Conservation (phyloP, 2,797 vertebrate genomes). For the Notoglanidium macrostoma region DNA sequence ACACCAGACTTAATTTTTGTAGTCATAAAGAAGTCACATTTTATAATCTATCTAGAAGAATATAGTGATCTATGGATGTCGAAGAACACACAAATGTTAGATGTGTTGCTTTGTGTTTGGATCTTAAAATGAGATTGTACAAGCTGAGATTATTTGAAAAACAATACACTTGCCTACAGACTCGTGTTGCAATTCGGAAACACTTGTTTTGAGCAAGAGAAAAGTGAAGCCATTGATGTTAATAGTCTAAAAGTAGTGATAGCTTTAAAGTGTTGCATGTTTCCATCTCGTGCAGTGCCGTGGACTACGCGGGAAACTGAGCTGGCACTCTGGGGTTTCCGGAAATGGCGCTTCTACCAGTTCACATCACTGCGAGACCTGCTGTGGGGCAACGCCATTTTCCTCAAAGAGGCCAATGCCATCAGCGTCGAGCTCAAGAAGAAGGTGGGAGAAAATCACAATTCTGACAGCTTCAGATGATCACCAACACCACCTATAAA, state of each 20-base stretch:
- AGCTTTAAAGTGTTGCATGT: background rate
- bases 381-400: conserved; percentile 97
- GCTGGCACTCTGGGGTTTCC: conserved; percentile 93
- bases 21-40: background rate
- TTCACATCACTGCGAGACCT: conserved; percentile 95
- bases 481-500: background rate
- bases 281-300: conserved; percentile 74
- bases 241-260: background rate
- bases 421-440: conserved; percentile 98
- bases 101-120: background rate
- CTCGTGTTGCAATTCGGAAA: too few relatives aligned
- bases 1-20: background rate
- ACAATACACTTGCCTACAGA: background rate
- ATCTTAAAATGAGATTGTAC: background rate
- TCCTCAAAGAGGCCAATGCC: conserved; percentile 96
- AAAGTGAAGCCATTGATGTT: background rate
- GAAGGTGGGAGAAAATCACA: conserved; percentile 76
- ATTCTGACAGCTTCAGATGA: background rate
- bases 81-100: background rate
- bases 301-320: conserved; percentile 92
- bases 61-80: background rate
- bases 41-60: background rate
- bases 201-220: background rate
- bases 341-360: conserved; percentile 98
- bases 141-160: background rate